Conservation (phyloP, 1,140 invertebrate genomes). For the Frieseomelitta varia region DNA sequence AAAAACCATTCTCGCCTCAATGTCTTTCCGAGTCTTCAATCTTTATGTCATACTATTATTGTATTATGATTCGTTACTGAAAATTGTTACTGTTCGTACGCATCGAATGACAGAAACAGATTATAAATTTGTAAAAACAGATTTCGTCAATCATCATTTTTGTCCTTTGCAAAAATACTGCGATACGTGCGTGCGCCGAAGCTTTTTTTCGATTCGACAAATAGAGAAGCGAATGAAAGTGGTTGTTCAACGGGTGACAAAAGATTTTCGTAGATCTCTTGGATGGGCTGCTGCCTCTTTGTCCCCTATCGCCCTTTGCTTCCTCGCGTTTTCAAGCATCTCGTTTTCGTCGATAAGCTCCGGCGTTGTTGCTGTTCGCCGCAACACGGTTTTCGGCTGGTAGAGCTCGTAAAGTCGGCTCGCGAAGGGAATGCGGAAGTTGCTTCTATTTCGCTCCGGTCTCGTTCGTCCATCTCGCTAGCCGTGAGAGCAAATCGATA, state of each 20-base stretch:
- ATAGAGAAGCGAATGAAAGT: slow-evolving; percentile 1
- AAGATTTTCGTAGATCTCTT: neutral
- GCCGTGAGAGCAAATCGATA: slow-evolving; percentile 71
- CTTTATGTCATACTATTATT: no score
- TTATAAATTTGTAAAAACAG: no score
- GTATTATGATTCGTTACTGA: no score
- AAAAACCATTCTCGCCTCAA: no score
- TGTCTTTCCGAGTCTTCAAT: no score
- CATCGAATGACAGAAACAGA: no score
- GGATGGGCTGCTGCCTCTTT: neutral
- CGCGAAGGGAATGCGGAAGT: slow-evolving; percentile 63
- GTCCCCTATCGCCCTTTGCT: neutral
- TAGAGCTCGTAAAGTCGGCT: slow-evolving; percentile 34
- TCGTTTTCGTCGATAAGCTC: neutral
- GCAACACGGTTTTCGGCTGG: slow-evolving; percentile 22
- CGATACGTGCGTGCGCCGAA: no score
- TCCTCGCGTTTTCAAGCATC: neutral
- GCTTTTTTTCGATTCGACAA: neutral
- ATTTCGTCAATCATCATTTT: no score
- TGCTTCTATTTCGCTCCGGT: slow-evolving; percentile 55
- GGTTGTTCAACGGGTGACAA: slow-evolving; percentile 9
- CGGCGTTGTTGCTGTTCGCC: neutral
- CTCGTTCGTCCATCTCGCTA: slow-evolving; percentile 60
- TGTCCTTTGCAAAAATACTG: no score
- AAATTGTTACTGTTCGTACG: no score